Evolutionary conservation across 1,140 invertebrate genomes (phyloP).

Genomic region (Tetramorium parvispinum): DNA sequence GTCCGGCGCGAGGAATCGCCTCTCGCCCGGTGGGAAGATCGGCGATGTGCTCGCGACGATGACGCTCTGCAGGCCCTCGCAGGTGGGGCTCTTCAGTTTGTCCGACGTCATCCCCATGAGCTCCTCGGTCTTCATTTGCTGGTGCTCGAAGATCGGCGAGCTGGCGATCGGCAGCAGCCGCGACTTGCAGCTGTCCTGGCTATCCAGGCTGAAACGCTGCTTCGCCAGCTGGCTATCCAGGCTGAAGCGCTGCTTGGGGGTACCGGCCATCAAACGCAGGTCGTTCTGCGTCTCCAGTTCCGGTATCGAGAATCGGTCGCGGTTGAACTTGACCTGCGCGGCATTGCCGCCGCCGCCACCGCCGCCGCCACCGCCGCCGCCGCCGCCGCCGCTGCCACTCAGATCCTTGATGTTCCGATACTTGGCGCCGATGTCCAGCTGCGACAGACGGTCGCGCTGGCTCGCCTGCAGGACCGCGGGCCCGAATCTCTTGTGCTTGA

Average conservation of each 20-base stretch:
- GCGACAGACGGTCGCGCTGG: conserved; percentile 80
- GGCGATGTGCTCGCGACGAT: conserved; percentile 79
- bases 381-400: neutral
- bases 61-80: conserved; percentile 77
- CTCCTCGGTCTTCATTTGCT: conserved; percentile 68
- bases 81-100: conserved; percentile 68
- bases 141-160: conserved; percentile 80
- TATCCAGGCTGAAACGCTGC: conserved; percentile 80
- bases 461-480: conserved; percentile 67
- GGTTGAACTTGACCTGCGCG: conserved; percentile 77
- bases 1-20: conserved; percentile 71
- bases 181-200: conserved; percentile 73
- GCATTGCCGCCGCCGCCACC: conserved; percentile 38
- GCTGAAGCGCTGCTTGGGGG: conserved; percentile 82
- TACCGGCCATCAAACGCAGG: conserved; percentile 79
- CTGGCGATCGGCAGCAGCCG: conserved; percentile 81
- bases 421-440: conserved; percentile 80
- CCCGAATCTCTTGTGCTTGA: conserved; percentile 76
- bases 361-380: no score
- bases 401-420: conserved; percentile 67
- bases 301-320: conserved; percentile 82
- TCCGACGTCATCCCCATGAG: neutral
- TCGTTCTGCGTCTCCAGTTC: conserved; percentile 83
- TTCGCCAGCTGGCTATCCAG: conserved; percentile 82
- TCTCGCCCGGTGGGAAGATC: conserved; percentile 76